phyloP scores from a whole-genome alignment of 2,797 vertebrate genomes.

The Acanthornis magna region DNA sequence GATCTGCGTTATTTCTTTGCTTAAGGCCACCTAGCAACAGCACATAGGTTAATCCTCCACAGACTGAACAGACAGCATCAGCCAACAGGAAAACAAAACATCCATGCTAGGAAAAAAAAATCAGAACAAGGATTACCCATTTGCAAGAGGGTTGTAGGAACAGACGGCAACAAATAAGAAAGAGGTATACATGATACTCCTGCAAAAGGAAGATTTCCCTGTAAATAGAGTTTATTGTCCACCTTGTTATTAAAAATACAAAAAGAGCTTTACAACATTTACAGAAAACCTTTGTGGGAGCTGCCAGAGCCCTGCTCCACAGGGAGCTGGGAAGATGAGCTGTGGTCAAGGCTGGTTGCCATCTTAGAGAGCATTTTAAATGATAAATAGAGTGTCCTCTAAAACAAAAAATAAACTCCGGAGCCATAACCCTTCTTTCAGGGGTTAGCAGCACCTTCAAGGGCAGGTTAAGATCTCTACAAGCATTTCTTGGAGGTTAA shows the following conservation, averaged over 20 bases:
- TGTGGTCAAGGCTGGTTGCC: constrained; percentile 26
- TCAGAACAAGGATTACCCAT: constrained; percentile 47
- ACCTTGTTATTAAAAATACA: constrained; percentile 43
- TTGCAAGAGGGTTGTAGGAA: constrained; percentile 29
- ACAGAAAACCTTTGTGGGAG: constrained; percentile 8
- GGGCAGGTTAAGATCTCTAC: neutral
- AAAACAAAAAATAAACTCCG: neutral
- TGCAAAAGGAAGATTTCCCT: constrained; percentile 41
- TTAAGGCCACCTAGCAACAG: constrained; percentile 62
- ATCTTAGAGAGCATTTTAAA: constrained; percentile 20
- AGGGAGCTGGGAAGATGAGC: constrained; percentile 34
- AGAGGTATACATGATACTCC: neutral
- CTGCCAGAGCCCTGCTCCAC: neutral
- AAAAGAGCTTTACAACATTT: constrained; percentile 37
- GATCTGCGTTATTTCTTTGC: constrained; percentile 46
- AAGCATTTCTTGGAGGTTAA: neutral
- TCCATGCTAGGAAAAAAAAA: constrained; percentile 17
- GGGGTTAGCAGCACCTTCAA: neutral
- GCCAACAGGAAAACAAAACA: constrained; percentile 67
- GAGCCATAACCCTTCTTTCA: neutral
- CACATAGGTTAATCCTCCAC: constrained; percentile 60
- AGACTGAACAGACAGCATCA: constrained; percentile 61
- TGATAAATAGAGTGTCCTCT: constrained; percentile 5
- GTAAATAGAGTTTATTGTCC: constrained; percentile 59
- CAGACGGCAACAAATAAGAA: constrained; percentile 21